Base-by-base conservation (phyloP, 2,113 vertebrate genomes). In the Anhinga rufa region DNA sequence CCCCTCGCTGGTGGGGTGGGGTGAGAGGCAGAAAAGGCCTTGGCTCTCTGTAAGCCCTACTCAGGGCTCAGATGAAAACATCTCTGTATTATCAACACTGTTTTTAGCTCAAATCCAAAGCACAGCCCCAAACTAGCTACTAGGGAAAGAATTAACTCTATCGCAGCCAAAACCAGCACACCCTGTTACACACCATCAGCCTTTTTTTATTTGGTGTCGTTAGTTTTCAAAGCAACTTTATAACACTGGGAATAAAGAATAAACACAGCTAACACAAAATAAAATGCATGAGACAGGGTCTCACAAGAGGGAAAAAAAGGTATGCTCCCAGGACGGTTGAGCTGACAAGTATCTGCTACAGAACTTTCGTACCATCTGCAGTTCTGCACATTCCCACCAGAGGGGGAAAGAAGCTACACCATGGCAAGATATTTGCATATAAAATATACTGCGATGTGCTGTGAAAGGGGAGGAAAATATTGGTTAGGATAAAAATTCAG, bases 301-400 rank as follows among this genome's bases (percentile, higher is more conserved):
- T 64, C 11, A 66, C 61, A 75, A 79, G 66, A 31, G 19, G 13
- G 14, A 7, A 22, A 22, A 31, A 82, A 75, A 24, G 10, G 5
- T 17, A 5, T 7, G 2, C 61, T 77, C 70, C 38, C n/a, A 57
- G 29, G n/a, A 19, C 16, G 34, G 17, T 3, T 44, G n/a, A 40
- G 66, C 16, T 32, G 49, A 36, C 29, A 8, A 7, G 4, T 1
- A 26, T 7, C 20, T 62, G 21, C 46, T 51, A 7, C 11, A 70
- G 9, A 76, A 25, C 7, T 91, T 57, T 17, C 15, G 17, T 17
- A 48, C 25, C 7, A 21, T 46, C 65, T 97, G 97, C 95, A 96
- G 82, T 98, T 97, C 95, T 95, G 52, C 31, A n/a, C 36, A 12
- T 93, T 93, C 51, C 97, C 98, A 98, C 89, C 95, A 98, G 98